Percentiles rank a stretch among this genome's conserved stretches.
phyloP scores from a whole-genome alignment of 37 sponge, comb jelly and placozoan species.

The Chondrosia reniformis region DNA sequence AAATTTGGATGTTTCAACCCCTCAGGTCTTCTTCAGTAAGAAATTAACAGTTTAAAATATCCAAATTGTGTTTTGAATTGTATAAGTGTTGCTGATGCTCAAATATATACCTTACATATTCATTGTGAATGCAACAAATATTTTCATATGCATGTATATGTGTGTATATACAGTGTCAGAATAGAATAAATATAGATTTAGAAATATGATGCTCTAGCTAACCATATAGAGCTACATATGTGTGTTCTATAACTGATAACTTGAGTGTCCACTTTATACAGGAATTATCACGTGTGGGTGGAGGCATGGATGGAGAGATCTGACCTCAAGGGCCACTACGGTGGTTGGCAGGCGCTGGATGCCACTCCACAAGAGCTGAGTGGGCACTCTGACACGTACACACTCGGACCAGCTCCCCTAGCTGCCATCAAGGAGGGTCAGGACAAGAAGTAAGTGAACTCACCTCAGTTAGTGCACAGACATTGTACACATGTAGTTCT shows the following conservation, averaged over 20 bases:
- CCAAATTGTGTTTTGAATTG: too few species aligned
- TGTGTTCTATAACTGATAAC: not conserved
- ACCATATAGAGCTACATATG: not conserved
- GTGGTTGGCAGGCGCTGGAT: slow-evolving; percentile 81
- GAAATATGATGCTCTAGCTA: not conserved
- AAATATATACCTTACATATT: too few species aligned
- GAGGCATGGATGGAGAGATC: slow-evolving; percentile 72
- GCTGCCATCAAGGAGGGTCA: slow-evolving; percentile 63
- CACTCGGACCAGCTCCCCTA: slow-evolving; percentile 68
- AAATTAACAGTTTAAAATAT: too few species aligned
- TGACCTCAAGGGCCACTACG: slow-evolving; percentile 48
- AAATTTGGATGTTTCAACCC: too few species aligned
- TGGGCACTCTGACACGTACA: slow-evolving; percentile 4
- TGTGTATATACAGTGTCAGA: not conserved
- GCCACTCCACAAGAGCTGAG: slow-evolving; percentile 61
- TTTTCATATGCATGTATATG: not conserved
- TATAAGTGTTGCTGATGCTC: too few species aligned
- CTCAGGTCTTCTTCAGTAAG: too few species aligned
- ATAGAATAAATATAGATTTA: not conserved
- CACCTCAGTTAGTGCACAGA: too few species aligned
- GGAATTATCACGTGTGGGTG: slow-evolving; percentile 80
- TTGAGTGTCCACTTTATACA: not conserved
- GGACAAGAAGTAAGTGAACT: slow-evolving; percentile 27
- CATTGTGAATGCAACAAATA: too few species aligned
- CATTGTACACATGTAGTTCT: too few species aligned